Evolutionary conservation across 2,113 vertebrate genomes (phyloP), one percentile per base, ranked within the genome.

Genomic region (Phylloscopus trochiloides): DNA sequence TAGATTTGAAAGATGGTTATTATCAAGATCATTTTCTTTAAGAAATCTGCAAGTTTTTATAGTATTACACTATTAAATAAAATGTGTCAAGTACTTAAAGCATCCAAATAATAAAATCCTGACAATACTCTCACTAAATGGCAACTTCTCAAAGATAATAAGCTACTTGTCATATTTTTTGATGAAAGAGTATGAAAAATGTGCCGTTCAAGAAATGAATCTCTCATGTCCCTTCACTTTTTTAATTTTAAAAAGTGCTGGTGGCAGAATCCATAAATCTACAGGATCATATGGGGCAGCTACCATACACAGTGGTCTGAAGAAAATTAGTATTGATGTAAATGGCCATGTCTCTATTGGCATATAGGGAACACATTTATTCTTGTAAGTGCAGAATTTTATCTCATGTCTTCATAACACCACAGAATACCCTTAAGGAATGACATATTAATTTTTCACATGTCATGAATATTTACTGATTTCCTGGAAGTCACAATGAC

Each of bases 391-490:
- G 31, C 25, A 95, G 73, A 91, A 85, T 72, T 94, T 78, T 79
- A 62, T 74, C 32, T 55, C 58, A 38, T 1, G 3, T n/a, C 47
- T 88, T 80, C 79, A 40, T 79, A 85, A 77, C 43, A 86, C 11
- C 36, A 55, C 83, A 88, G 28, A 26, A 50, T 89, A 85, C 15
- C 31, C 45, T 83, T 80, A 93, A 75, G 47, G 54, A 94, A 87
- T 94, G 71, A 52, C 45, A 91, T 61, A 94, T 62, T 97, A 85
- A 89, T 97, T 96, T 97, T 97, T 94, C 55, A 91, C 45, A 38
- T 94, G 45, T 82, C 81, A 59, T 87, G 55, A 92, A 68, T 94
- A 77, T 77, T 67, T 87, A 89, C 62, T 48, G 36, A 58, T 93
- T 94, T 92, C 28, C 74, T 85, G 66, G 67, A 96, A 89, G 59